phyloP scores from a whole-genome alignment of 1,140 invertebrate genomes.

The Acyrthosiphon pisum region DNA sequence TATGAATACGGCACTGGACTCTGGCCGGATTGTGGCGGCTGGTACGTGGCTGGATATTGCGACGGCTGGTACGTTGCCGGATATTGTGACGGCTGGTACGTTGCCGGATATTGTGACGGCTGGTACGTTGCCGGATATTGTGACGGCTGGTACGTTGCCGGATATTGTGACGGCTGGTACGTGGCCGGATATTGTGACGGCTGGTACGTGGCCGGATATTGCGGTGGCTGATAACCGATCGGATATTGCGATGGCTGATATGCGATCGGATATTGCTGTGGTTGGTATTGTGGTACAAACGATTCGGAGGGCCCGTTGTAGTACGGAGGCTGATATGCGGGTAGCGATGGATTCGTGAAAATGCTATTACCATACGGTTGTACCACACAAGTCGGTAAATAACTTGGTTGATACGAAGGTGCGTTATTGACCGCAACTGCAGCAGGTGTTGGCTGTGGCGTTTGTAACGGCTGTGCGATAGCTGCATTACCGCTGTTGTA shows the following conservation, averaged over 20 bases:
- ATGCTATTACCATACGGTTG: not conserved
- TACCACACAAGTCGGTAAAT: constrained; percentile 35
- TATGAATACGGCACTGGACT: constrained; percentile 24
- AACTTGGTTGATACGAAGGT: constrained; percentile 8
- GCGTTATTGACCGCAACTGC: not conserved
- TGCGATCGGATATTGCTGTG: not conserved
- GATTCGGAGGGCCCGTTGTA: not conserved
- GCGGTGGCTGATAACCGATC: not conserved
- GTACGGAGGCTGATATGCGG: not conserved
- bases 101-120: not conserved
- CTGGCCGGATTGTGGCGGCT: not conserved
- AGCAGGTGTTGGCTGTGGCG: not conserved
- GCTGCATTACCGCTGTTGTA: not conserved
- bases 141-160: not conserved
- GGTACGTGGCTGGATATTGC: constrained; percentile 10
- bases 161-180: not conserved
- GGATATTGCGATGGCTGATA: not conserved
- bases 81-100: not conserved
- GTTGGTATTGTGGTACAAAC: not conserved
- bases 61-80: not conserved
- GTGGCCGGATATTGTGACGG: not conserved
- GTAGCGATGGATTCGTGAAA: not conserved
- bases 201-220: not conserved
- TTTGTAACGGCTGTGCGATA: not conserved
- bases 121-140: not conserved